phyloP scores from a whole-genome alignment of 2,797 vertebrate genomes.

The Microcaecilia unicolor region DNA sequence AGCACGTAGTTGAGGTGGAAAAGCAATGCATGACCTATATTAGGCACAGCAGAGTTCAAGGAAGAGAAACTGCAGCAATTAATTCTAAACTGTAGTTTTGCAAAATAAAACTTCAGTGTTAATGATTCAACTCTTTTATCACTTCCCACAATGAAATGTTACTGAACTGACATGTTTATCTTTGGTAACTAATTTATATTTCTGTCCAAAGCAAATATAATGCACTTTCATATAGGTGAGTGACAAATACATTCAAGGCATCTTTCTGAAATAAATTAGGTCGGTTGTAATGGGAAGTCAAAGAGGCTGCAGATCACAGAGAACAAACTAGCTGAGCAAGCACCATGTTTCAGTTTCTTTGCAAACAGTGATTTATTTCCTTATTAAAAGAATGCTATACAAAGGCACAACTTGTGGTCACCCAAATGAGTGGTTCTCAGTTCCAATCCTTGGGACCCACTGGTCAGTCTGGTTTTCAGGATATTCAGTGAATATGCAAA shows the following conservation, averaged over 20 bases:
- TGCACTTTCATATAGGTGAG: no score
- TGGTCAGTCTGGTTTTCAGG: no score
- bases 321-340: no score
- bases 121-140: neutral
- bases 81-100: neutral
- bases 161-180: neutral
- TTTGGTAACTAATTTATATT: neutral
- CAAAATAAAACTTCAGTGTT: neutral
- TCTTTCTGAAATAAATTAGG: conserved; percentile 9
- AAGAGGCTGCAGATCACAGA: neutral
- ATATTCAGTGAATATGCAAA: no score
- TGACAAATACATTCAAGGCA: no score
- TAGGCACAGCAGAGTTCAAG: neutral
- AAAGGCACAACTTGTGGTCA: no score
- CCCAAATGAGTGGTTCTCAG: no score
- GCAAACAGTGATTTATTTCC: no score
- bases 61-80: neutral
- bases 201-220: neutral
- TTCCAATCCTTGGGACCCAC: no score
- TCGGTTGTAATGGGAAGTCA: neutral
- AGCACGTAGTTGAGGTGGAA: conserved; percentile 1
- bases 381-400: no score
- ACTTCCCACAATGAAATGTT: neutral
- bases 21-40: neutral
- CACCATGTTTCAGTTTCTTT: no score